phyloP scores from a whole-genome alignment of 2,113 vertebrate genomes.

The Athene cunicularia region DNA sequence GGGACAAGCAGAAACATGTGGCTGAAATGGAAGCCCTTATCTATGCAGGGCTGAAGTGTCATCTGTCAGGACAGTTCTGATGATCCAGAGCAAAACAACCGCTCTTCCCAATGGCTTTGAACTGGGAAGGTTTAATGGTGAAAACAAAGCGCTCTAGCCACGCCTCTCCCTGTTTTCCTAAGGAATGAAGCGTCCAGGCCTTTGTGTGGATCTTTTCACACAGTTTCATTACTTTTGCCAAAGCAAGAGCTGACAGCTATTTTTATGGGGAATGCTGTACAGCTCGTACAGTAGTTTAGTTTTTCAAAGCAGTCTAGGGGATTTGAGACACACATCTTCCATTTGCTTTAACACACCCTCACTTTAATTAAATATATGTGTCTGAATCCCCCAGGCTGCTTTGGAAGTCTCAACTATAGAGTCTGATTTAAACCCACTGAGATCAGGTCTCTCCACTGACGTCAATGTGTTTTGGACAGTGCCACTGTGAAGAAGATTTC shows the following conservation, averaged over 20 bases:
- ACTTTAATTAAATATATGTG: neutral
- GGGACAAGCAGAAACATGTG: neutral
- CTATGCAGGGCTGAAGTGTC: neutral
- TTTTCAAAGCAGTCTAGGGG: constrained; percentile 35
- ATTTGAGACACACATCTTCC: constrained; percentile 24
- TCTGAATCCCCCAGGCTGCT: constrained; percentile 13
- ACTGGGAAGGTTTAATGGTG: neutral
- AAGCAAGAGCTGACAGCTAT: neutral
- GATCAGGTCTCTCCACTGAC: neutral
- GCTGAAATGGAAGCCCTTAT: neutral
- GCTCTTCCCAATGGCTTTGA: neutral
- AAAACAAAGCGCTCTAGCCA: neutral
- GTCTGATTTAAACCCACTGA: neutral
- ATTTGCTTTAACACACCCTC: neutral
- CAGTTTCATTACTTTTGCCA: neutral
- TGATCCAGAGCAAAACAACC: neutral
- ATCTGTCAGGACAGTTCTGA: neutral
- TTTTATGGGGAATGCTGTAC: neutral
- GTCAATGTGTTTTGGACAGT: neutral
- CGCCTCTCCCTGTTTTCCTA: neutral
- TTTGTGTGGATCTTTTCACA: neutral
- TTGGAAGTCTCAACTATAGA: neutral
- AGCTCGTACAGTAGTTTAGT: neutral
- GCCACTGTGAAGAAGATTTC: neutral
- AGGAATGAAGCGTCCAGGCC: neutral